Evolutionary conservation across 2,888 invertebrate genomes (phyloP), one percentile per base, ranked within the genome.

Genomic region (Euzophera pinguis): DNA sequence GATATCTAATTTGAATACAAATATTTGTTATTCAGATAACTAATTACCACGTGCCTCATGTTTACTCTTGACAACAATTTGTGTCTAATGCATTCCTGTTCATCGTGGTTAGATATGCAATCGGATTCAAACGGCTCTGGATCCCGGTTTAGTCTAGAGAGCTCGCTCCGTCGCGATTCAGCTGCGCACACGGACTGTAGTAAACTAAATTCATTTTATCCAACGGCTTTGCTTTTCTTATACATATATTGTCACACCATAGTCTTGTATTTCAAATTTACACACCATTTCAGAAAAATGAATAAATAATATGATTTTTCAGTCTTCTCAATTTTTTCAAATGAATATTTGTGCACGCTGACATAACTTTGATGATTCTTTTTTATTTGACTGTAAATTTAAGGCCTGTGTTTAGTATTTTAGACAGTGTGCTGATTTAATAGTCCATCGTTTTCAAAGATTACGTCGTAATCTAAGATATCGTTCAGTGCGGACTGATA

Each of bases 401-500:
- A 37, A 9, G 5, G 3, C 1, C 12, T 7, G 16, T 39, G 39
- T 38, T 37, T n/a, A 3, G 39, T 13, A 13, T 38, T 38, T 13
- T 38, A 4, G 8, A 13, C 13, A 13, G 13, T 38, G 1, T 12
- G 10, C 4, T 14, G 4, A 38, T 38, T n/a, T n/a, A n/a, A 6
- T 14, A 7, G 13, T 39, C 9, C 14, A 8, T 39, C 14, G 4
- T 39, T 39, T 39, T 3, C 32, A 45, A 16, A 34, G 45, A 45
- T 45, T 45, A 32, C 45, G 45, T 1, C 13, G 29, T 32, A 45
- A 45, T 45, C 32, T 45, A 0, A 45, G 57, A 60, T 58, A 60
- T 43, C 55, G 45, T 53, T 12, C 47, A 9, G 54, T 49, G 53
- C 54, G 60, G 62, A 63, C 59, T 63, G 71, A 74, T 74, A 72